Evolutionary conservation across 2,888 invertebrate genomes (phyloP), one percentile per base, ranked within the genome.

Genomic region (Protodeltote pygarga): DNA sequence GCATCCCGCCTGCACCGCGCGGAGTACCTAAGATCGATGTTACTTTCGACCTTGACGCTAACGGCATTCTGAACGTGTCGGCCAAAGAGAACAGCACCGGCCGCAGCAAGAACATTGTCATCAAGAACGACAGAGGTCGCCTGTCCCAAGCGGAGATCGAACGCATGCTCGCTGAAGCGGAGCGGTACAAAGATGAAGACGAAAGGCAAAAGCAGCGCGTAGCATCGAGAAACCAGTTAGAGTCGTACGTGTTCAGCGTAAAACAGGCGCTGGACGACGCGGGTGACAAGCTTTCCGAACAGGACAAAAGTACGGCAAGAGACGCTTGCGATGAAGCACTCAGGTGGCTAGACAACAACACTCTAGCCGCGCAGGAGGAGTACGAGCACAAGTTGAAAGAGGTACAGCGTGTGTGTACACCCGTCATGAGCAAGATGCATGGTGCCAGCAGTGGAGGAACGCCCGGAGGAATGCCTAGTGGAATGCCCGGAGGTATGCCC

Each of bases 111-210:
- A 95, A 95, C 75, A 96, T 97, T 54, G 95, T 95, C 28, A 97
- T 97, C 55, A 95, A 95, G 78, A 97, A 97, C 85, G 96, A 97
- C 87, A 96, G 95, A 74, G 96, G 96, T 0, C 93, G 97, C 3
- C 88, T 97, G 32, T 95, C 96, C 10, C 96, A 96, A 77, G 95
- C 95, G 5, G 97, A 97, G 73, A 97, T 97, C 61, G 96, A 97
- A 57, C 92, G 95, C 50, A 97, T 96, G 96, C 84, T 96, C 19
- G 83, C 93, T 2, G 96, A 96, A 55, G 96, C 96, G 0, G 96
- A 96, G 72, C 91, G 86, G 35, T 96, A 95, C 83, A 93, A 94
- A 27, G 95, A 94, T 23, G 95, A 96, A 70, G 96, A 96, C 71
- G 94, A 95, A 48, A 93, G 93, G 70, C 95, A 95, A 64, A 88